A percentile compares a stretch with the other conserved stretches of the same genome.
Evolutionary conservation across 2,888 invertebrate genomes (phyloP).

Genomic region (Monopis laevigella): DNA sequence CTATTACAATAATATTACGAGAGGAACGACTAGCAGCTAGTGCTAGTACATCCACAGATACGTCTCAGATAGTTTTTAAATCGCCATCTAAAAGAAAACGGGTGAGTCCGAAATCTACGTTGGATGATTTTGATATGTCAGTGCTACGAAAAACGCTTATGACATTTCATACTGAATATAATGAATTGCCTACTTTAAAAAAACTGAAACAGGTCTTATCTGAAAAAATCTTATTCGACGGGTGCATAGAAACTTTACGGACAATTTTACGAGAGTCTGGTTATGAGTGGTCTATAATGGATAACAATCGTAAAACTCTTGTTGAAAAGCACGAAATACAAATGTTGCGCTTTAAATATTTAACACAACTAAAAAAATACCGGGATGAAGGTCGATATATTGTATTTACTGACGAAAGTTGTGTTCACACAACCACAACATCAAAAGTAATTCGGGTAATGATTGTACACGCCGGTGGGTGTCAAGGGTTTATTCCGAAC

Average conservation of each 20-base stretch:
- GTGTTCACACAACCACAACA: slow-evolving; percentile 15
- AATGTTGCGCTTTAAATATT: slow-evolving; percentile 18
- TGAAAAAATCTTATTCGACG: too few species aligned
- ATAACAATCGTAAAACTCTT: slow-evolving; percentile 19
- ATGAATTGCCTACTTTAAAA: too few species aligned
- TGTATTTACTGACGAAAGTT: slow-evolving; percentile 19
- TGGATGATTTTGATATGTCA: too few species aligned
- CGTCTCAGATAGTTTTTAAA: too few species aligned
- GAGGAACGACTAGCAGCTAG: too few species aligned
- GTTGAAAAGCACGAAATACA: slow-evolving; percentile 21
- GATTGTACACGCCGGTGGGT: slow-evolving; percentile 15
- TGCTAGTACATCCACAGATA: too few species aligned
- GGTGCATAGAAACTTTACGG: slow-evolving; percentile 20
- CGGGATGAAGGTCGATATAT: slow-evolving; percentile 18
- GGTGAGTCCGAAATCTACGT: too few species aligned
- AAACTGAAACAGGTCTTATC: too few species aligned
- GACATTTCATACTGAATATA: too few species aligned
- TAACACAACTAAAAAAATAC: slow-evolving; percentile 18
- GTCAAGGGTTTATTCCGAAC: slow-evolving; percentile 16
- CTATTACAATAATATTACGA: too few species aligned
- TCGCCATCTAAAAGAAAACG: too few species aligned
- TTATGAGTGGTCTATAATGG: slow-evolving; percentile 20
- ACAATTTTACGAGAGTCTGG: slow-evolving; percentile 19
- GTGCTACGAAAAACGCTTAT: too few species aligned
- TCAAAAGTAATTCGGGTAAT: slow-evolving; percentile 12